Percentiles rank a stretch among this genome's conserved stretches.
These are phyloP conservation scores for Ophiodon elongatus DNA, from an alignment of 2,113 vertebrate genomes.

Conservation along the genomic window DNA sequence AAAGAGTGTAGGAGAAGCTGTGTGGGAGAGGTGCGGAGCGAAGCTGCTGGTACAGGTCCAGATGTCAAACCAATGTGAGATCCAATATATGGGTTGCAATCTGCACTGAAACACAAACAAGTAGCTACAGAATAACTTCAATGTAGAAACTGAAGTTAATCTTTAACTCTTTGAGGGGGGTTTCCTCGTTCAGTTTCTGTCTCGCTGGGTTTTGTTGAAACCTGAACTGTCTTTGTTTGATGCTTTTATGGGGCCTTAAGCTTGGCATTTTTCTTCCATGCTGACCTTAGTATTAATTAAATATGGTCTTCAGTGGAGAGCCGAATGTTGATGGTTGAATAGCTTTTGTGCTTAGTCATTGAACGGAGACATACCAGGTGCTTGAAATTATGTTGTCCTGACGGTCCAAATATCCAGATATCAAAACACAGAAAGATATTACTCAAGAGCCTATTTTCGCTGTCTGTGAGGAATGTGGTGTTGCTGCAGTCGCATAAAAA, in stretches of 20 bases:
- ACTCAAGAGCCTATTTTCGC: conserved; percentile 43
- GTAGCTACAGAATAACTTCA: not conserved
- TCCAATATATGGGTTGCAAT: too few species aligned
- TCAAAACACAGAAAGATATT: conserved; percentile 44
- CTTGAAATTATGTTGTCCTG: conserved; percentile 28
- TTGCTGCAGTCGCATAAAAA: conserved; percentile 43
- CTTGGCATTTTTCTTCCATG: conserved; percentile 1
- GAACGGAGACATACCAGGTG: conserved; percentile 52
- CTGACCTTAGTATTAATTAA: conserved; percentile 6
- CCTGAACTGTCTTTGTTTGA: conserved; percentile 38
- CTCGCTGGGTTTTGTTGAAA: conserved; percentile 28
- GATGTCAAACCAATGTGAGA: too few species aligned
- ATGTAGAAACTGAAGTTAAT: conserved; percentile 34
- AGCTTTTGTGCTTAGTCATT: conserved; percentile 51
- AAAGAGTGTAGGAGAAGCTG: conserved; percentile 45
- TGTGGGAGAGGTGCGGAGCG: conserved; percentile 62
- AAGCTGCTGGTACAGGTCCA: conserved; percentile 62
- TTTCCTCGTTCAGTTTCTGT: conserved; percentile 28
- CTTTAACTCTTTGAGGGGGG: conserved; percentile 35
- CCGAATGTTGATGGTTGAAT: conserved; percentile 29
- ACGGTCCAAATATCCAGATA: conserved; percentile 23
- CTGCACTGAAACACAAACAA: conserved; percentile 27
- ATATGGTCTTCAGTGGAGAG: not conserved
- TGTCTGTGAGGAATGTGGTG: conserved; percentile 67
- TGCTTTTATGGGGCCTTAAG: not conserved